phyloP scores from a whole-genome alignment of 2,888 invertebrate species.

The Aspidiotus destructor region DNA sequence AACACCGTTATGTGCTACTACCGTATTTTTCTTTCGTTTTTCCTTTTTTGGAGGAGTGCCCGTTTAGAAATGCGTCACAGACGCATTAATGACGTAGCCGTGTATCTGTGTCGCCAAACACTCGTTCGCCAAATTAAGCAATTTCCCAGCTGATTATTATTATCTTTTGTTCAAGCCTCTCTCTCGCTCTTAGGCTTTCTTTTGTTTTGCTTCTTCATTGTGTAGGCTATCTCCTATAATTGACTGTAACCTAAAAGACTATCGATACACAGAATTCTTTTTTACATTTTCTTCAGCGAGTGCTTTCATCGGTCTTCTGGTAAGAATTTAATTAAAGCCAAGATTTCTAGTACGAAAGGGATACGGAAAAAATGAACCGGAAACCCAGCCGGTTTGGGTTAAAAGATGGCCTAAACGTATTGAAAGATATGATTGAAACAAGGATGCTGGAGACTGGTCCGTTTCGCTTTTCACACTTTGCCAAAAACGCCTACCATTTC shows the following conservation, averaged over 20 bases:
- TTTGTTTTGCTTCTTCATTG: background rate
- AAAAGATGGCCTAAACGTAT: no score
- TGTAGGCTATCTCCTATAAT: background rate
- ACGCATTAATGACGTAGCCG: constrained; percentile 26
- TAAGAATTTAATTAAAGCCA: no score
- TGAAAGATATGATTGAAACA: no score
- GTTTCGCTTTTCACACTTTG: no score
- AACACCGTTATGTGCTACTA: no score
- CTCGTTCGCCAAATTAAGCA: constrained; percentile 29
- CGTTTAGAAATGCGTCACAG: constrained; percentile 23
- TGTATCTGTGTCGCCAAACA: constrained; percentile 27
- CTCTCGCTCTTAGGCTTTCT: background rate
- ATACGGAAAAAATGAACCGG: no score
- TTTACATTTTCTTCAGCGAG: background rate
- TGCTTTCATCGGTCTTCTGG: background rate
- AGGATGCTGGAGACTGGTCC: no score
- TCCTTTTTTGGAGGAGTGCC: constrained; percentile 14
- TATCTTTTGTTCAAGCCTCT: constrained; percentile 12
- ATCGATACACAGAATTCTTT: background rate
- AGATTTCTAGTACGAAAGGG: no score
- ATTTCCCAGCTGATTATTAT: constrained; percentile 32
- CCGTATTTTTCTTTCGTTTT: background rate
- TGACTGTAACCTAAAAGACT: background rate
- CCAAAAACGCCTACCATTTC: no score
- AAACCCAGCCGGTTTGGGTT: no score